Percentiles rank a stretch among this genome's conserved stretches.
Evolutionary conservation across 2,888 invertebrate genomes (phyloP).

Genomic region (Perdita meconis): DNA sequence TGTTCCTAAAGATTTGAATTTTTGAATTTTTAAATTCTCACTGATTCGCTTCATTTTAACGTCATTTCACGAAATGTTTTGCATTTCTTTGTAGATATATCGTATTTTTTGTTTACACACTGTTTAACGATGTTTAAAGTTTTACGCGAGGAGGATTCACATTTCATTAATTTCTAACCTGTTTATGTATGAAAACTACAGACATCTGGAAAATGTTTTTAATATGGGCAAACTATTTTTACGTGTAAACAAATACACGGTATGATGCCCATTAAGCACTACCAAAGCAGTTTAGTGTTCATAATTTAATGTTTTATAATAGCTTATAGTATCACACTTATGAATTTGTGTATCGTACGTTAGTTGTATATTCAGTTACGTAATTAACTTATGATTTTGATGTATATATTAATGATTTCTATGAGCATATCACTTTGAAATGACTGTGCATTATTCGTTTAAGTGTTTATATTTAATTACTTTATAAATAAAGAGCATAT

Average conservation of each 20-base stretch:
- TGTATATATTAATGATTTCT: neutral
- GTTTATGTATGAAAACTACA: slow-evolving; percentile 36
- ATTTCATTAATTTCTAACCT: slow-evolving; percentile 60
- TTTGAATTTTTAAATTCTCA: slow-evolving; percentile 83
- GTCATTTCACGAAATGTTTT: slow-evolving; percentile 31
- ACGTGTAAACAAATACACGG: slow-evolving; percentile 6
- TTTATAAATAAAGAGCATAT: neutral
- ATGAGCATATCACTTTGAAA: too few relatives aligned
- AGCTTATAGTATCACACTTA: neutral
- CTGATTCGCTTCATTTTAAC: slow-evolving; percentile 57
- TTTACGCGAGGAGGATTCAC: slow-evolving; percentile 13
- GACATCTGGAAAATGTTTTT: slow-evolving; percentile 46
- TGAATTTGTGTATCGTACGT: slow-evolving; percentile 17
- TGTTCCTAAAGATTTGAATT: slow-evolving; percentile 77
- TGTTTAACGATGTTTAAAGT: neutral
- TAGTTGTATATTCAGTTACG: slow-evolving; percentile 29
- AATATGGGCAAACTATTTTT: slow-evolving; percentile 16
- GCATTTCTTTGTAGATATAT: slow-evolving; percentile 18
- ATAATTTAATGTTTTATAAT: slow-evolving; percentile 27
- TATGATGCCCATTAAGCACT: slow-evolving; percentile 1
- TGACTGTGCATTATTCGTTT: too few relatives aligned
- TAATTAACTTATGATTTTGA: slow-evolving; percentile 30
- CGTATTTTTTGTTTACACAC: slow-evolving; percentile 10
- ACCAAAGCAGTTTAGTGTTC: neutral
- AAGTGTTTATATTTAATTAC: too few relatives aligned